phyloP scores from a whole-genome alignment of 2,113 vertebrate species.

The Sorex araneus region DNA sequence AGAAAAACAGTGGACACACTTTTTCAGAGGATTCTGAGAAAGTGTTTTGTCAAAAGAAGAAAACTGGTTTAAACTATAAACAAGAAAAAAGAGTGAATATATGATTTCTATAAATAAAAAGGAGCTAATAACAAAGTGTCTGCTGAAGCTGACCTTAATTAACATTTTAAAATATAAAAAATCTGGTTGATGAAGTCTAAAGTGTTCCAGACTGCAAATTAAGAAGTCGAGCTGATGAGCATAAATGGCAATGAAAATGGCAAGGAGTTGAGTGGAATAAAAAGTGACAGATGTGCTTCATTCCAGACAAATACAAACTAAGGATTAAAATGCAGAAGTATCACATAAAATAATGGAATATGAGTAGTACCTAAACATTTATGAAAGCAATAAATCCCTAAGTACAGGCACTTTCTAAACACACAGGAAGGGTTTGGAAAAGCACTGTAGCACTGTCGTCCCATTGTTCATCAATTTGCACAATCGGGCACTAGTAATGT shows the following conservation, averaged over 20 bases:
- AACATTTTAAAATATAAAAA: constrained; percentile 24
- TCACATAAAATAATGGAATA: background rate
- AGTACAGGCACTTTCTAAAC: background rate
- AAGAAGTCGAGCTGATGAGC: constrained; percentile 28
- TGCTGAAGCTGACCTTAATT: constrained; percentile 52
- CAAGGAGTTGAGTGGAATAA: background rate
- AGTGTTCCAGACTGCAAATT: constrained; percentile 27
- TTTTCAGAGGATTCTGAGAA: background rate
- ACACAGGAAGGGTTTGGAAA: background rate
- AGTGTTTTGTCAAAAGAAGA: constrained; percentile 51
- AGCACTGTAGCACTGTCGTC: no score
- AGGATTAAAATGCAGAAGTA: constrained; percentile 32
- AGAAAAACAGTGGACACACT: background rate
- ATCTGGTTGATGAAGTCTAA: constrained; percentile 18
- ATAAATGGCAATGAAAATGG: constrained; percentile 38
- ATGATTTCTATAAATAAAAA: constrained; percentile 38
- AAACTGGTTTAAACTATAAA: constrained; percentile 9
- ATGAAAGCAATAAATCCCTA: background rate
- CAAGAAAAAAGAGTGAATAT: constrained; percentile 6
- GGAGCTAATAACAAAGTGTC: background rate
- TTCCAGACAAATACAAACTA: background rate
- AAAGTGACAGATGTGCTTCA: constrained; percentile 21
- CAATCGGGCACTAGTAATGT: no score
- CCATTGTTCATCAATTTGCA: no score
- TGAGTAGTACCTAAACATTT: background rate